Evolutionary conservation across 2,888 invertebrate genomes (phyloP), one percentile per base, ranked within the genome.

Genomic region (Ypsolopha sequella): DNA sequence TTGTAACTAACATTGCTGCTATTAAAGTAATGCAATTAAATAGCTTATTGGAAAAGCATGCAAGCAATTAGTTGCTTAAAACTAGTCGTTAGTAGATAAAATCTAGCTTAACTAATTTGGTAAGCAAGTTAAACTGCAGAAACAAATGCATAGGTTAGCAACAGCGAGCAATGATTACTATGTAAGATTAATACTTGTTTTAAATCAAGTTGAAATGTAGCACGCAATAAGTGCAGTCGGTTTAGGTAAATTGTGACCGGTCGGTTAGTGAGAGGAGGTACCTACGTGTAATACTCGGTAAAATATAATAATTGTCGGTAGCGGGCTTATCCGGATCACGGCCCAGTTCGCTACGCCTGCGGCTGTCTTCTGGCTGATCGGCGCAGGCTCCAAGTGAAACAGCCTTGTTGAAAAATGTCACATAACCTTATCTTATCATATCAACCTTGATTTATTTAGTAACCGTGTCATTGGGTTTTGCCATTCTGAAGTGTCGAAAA

Each of bases 391-490:
- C 9, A 8, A 43, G 43, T 13, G 3, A 43, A 11, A 7, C 13
- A 43, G 13, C 43, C 43, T 43, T 13, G 43, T 43, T 39, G 14
- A 13, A 43, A 68, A 66, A 62, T 65, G 64, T 63, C 54, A 60
- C 66, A 63, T 61, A 61, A 59, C 62, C 63, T 65, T 73, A 73
- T 77, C 74, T 76, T 73, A 73, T 74, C 71, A 73, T 73, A 73
- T 74, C 71, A 73, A 69, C 68, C 70, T 73, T 73, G 70, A 70
- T 73, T 71, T 72, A 68, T 70, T 67, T 70, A 67, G 64, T 64
- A 71, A 73, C 63, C 56, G 60, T 73, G 70, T 72, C 67, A 68
- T 61, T 60, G 55, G 56, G 61, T 56, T 58, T 55, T 45, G 46
- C 39, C 39, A 9, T 43, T 14, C 6, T 46, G 34, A 46, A 33